Conservation (phyloP, 2,888 invertebrate species). For the Seira musarum region DNA sequence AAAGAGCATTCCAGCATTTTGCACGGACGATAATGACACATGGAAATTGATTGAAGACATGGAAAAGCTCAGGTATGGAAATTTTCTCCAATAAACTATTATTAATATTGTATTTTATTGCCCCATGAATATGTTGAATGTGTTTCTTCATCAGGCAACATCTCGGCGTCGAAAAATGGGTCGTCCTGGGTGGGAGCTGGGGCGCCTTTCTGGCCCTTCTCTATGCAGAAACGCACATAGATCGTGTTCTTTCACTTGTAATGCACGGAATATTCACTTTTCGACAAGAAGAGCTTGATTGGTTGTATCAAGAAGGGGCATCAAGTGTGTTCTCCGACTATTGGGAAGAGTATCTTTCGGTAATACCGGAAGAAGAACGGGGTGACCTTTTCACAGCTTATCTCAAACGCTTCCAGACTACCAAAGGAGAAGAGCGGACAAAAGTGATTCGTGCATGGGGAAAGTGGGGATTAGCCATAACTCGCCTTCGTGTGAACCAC, state of each 20-base stretch:
- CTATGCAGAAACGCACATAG: neutral
- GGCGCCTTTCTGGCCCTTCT: neutral
- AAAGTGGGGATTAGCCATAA: neutral
- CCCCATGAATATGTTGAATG: neutral
- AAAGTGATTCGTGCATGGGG: neutral
- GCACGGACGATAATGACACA: conserved; percentile 59
- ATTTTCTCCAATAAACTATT: neutral
- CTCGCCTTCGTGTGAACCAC: neutral
- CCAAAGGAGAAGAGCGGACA: neutral
- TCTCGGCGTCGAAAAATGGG: neutral
- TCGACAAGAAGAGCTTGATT: neutral
- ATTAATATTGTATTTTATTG: neutral
- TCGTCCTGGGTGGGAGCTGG: neutral
- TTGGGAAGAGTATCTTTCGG: neutral
- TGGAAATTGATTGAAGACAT: conserved; percentile 59
- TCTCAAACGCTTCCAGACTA: neutral
- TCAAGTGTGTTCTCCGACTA: neutral
- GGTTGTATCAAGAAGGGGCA: neutral
- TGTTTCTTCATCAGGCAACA: neutral
- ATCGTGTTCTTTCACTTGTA: neutral
- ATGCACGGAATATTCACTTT: neutral
- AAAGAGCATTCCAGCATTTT: conserved; percentile 54
- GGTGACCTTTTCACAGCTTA: neutral
- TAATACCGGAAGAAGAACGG: neutral
- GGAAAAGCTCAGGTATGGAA: conserved; percentile 52